Percentiles rank a stretch among this genome's conserved stretches.
Evolutionary conservation across 2,888 invertebrate genomes (phyloP).

Genomic region (Caenorhabditis becei): DNA sequence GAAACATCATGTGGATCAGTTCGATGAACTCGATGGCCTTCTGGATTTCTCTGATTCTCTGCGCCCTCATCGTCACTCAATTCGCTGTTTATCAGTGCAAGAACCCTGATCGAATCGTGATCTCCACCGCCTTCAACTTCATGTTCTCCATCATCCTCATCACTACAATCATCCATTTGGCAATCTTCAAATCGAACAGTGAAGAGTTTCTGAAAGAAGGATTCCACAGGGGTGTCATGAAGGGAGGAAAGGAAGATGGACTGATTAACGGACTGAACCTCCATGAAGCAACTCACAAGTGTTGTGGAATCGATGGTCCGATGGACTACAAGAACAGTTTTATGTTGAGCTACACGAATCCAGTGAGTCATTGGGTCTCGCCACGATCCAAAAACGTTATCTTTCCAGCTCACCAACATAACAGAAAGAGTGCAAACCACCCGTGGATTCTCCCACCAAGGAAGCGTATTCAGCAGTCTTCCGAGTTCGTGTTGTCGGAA

Average conservation of each 20-base stretch:
- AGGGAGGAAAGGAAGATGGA: neutral
- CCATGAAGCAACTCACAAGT: too few relatives aligned
- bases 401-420: too few relatives aligned
- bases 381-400: too few relatives aligned
- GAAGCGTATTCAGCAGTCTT: conserved; percentile 25
- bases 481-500: conserved; percentile 30
- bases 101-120: conserved; percentile 16
- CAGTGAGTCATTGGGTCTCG: neutral
- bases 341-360: conserved; percentile 23
- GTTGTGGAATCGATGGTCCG: conserved; percentile 42
- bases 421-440: neutral
- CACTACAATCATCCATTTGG: conserved; percentile 16
- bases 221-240: conserved; percentile 9
- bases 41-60: conserved; percentile 30
- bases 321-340: neutral
- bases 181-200: conserved; percentile 8
- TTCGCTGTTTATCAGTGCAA: conserved; percentile 44
- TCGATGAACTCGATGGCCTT: conserved; percentile 28
- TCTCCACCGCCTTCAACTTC: conserved; percentile 38
- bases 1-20: conserved; percentile 28
- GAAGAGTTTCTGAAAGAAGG: conserved; percentile 32
- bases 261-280: neutral
- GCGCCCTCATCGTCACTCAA: conserved; percentile 17
- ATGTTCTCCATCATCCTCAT: conserved; percentile 29
- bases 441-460: conserved; percentile 1